Conservation (phyloP, 2,797 vertebrate species). For the Distichodus sexfasciatus region DNA sequence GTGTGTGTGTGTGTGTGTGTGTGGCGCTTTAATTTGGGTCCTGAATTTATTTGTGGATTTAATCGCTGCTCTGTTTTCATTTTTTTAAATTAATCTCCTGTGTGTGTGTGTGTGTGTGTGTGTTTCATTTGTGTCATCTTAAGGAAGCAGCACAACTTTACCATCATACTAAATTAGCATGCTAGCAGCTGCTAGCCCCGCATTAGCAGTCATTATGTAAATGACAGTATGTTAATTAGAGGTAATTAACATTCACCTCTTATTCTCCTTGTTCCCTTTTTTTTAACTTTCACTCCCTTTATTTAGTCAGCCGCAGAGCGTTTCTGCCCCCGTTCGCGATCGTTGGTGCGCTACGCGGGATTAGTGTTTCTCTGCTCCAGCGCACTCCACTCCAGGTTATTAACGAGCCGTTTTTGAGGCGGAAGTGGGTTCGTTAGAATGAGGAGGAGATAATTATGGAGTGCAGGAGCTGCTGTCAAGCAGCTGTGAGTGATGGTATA, state of each 20-base stretch:
- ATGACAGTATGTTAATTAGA: constrained; percentile 24
- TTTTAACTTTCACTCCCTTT: constrained; percentile 6
- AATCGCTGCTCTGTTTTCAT: no score
- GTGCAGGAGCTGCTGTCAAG: no score
- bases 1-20: not conserved
- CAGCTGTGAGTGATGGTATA: no score
- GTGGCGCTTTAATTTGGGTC: constrained; percentile 52
- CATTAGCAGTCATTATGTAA: constrained; percentile 24
- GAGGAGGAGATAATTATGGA: no score
- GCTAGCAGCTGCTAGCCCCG: constrained; percentile 12
- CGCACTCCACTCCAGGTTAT: constrained; percentile 19
- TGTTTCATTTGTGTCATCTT: constrained; percentile 52
- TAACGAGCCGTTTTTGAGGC: constrained; percentile 3
- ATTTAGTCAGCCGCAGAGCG: no score
- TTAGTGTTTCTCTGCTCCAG: constrained; percentile 6
- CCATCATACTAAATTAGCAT: constrained; percentile 34
- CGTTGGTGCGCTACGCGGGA: not conserved
- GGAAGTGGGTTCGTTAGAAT: not conserved
- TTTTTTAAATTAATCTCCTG: no score
- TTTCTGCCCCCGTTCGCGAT: not conserved
- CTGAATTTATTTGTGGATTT: not conserved
- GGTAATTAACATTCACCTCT: constrained; percentile 22
- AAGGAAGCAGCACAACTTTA: no score
- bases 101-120: not conserved
- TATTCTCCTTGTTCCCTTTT: not conserved